phyloP scores from a whole-genome alignment of 2,888 invertebrate genomes.

The Serrognathus titanus region DNA sequence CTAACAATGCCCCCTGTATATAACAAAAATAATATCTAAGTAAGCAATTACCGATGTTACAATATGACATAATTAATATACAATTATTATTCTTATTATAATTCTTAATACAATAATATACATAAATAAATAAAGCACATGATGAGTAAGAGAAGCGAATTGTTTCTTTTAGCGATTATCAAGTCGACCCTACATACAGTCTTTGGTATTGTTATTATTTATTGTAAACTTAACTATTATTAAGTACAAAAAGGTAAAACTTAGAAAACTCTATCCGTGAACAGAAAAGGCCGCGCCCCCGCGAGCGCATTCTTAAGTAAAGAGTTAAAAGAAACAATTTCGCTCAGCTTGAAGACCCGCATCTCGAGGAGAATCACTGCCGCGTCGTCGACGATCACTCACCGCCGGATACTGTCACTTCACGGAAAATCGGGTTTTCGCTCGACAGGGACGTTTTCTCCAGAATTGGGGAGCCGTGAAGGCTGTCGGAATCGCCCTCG shows the following conservation, averaged over 20 bases:
- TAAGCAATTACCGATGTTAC: no score
- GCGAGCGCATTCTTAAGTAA: slow-evolving; percentile 2
- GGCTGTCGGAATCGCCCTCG: slow-evolving; percentile 36
- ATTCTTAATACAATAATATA: slow-evolving; percentile 6
- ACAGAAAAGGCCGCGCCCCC: not conserved
- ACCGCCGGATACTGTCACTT: slow-evolving; percentile 54
- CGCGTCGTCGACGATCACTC: slow-evolving; percentile 41
- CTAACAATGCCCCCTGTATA: no score
- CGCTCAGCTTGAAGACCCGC: slow-evolving; percentile 12
- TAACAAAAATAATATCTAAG: no score
- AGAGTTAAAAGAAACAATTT: slow-evolving; percentile 15
- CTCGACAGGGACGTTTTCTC: slow-evolving; percentile 46
- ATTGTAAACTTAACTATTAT: no score
- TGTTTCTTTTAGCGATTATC: slow-evolving; percentile 17
- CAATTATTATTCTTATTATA: no score
- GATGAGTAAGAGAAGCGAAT: slow-evolving; percentile 20
- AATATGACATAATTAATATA: no score
- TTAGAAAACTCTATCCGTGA: slow-evolving; percentile 6
- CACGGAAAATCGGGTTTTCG: slow-evolving; percentile 50
- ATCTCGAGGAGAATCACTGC: slow-evolving; percentile 8
- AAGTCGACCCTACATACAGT: slow-evolving; percentile 1
- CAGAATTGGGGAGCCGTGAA: slow-evolving; percentile 47
- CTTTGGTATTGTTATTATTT: slow-evolving; percentile 12
- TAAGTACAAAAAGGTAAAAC: no score
- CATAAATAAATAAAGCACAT: slow-evolving; percentile 29